Evolutionary conservation across 2,797 vertebrate species (phyloP).

Genomic region (Darevskia mixta): DNA sequence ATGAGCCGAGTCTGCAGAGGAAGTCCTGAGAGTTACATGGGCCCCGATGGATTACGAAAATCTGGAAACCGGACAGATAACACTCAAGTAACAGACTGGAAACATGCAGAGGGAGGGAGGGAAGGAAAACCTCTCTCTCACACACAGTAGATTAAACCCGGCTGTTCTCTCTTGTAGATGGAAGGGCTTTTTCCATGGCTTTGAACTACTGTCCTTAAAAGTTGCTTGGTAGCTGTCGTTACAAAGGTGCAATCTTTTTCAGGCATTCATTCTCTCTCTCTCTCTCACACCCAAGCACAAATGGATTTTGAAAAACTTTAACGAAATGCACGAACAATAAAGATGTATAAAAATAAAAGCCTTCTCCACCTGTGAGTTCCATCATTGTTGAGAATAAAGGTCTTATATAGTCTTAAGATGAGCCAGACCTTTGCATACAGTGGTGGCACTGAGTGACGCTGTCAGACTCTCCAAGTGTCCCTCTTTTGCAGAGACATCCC

Average conservation of each 20-base stretch:
- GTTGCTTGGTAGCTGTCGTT: conserved; percentile 60
- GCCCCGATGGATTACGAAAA: conserved; percentile 76
- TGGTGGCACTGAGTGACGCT: no score
- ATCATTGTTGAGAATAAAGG: no score
- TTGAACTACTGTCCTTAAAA: conserved; percentile 70
- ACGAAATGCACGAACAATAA: no score
- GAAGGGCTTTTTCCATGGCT: conserved; percentile 70
- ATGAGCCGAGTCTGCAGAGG: conserved; percentile 74
- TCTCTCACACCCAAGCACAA: background rate
- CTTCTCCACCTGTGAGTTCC: no score
- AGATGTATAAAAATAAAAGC: no score
- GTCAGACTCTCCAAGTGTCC: no score
- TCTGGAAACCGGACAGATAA: conserved; percentile 80
- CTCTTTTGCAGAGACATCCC: no score
- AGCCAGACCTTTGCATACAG: no score
- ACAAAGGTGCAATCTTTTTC: conserved; percentile 66
- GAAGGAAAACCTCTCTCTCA: background rate
- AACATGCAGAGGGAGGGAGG: conserved; percentile 67
- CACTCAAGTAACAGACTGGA: conserved; percentile 75
- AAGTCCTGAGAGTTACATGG: conserved; percentile 77
- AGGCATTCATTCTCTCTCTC: background rate
- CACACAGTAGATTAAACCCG: conserved; percentile 70
- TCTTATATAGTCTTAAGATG: no score
- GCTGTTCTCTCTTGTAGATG: conserved; percentile 68
- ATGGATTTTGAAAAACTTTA: no score